Conservation (phyloP, 1,140 invertebrate species). For the Probaryconus sp. region DNA sequence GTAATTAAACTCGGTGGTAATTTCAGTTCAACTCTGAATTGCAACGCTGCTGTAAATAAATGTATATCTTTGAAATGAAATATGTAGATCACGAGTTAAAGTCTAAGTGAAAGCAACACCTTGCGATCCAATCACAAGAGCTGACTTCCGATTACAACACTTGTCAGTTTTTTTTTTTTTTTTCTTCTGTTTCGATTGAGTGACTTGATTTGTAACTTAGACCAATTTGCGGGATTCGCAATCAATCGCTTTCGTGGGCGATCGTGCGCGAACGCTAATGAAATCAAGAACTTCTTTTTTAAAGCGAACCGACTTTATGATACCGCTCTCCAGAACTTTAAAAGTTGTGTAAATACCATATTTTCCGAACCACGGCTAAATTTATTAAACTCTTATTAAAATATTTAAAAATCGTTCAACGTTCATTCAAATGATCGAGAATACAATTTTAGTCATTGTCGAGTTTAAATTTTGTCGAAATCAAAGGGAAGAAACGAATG, state of each 20-base stretch:
- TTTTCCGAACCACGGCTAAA: constrained; percentile 7
- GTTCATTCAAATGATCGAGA: too few species aligned
- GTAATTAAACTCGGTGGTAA: too few species aligned
- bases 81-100: constrained; percentile 34
- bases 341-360: constrained; percentile 9
- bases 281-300: constrained; percentile 50
- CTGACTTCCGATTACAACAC: constrained; percentile 32
- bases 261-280: constrained; percentile 46
- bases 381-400: too few species aligned
- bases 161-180: constrained; percentile 16
- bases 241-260: constrained; percentile 34
- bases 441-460: too few species aligned
- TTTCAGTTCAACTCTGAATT: neutral
- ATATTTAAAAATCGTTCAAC: too few species aligned
- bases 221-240: constrained; percentile 28
- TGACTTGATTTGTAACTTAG: constrained; percentile 41
- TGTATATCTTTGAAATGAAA: constrained; percentile 39
- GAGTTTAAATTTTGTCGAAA: too few species aligned
- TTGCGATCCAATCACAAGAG: constrained; percentile 31
- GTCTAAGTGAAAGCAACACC: constrained; percentile 20
- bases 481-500: too few species aligned
- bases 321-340: constrained; percentile 12
- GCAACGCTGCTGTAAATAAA: constrained; percentile 41
- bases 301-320: constrained; percentile 28
- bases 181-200: constrained; percentile 24